Conservation (phyloP, 2,888 invertebrate genomes). For the Cheilosia impressa region DNA sequence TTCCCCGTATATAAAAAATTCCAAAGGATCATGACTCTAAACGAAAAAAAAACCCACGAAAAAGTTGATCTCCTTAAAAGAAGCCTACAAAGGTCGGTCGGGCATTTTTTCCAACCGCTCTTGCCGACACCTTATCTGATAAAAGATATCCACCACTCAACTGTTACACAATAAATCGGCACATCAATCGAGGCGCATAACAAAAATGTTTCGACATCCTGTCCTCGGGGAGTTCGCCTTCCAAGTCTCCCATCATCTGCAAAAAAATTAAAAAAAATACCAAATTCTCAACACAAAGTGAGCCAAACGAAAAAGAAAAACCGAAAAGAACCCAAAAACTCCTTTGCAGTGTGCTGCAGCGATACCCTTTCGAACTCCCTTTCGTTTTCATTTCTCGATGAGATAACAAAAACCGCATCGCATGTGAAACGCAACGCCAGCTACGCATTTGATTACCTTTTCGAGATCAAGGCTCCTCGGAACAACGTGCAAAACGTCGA, state of each 20-base stretch:
- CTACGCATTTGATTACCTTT: conserved; percentile 46
- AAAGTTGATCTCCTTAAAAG: too few relatives aligned
- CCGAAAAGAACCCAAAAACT: conserved; percentile 15
- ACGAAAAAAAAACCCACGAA: too few relatives aligned
- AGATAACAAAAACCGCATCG: conserved; percentile 43
- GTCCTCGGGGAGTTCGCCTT: conserved; percentile 1
- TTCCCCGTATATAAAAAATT: too few relatives aligned
- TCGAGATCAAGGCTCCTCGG: conserved; percentile 7
- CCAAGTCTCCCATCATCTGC: background rate
- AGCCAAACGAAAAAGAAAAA: background rate
- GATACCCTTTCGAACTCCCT: conserved; percentile 61
- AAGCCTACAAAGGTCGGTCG: too few relatives aligned
- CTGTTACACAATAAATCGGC: conserved; percentile 65
- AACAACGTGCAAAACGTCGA: conserved; percentile 23
- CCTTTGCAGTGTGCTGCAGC: conserved; percentile 22
- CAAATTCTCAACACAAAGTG: too few relatives aligned
- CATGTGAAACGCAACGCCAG: conserved; percentile 61
- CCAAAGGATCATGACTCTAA: too few relatives aligned
- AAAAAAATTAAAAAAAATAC: conserved; percentile 21
- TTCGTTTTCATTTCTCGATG: conserved; percentile 60
- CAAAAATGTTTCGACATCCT: conserved; percentile 41
- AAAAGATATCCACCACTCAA: conserved; percentile 34
- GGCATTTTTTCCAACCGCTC: background rate
- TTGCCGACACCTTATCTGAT: conserved; percentile 28
- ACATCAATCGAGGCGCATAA: conserved; percentile 57